phyloP scores from a whole-genome alignment of 1,140 invertebrate species.

The Metaphire vulgaris region DNA sequence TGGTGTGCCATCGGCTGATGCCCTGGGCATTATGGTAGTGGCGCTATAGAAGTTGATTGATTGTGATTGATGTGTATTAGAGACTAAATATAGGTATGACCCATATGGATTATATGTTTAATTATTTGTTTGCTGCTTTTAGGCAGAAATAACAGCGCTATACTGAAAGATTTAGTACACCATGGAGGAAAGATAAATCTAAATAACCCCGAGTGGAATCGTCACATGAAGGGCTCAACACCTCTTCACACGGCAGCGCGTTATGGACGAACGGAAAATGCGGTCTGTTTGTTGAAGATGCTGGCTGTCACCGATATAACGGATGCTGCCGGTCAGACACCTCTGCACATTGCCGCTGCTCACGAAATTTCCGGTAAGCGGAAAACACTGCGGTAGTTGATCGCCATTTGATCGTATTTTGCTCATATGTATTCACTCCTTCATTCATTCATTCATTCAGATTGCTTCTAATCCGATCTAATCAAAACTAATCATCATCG shows the following conservation, averaged over 20 bases:
- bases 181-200: neutral
- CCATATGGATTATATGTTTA: no score
- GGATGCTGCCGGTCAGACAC: neutral
- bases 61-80: no score
- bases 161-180: neutral
- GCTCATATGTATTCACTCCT: no score
- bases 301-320: neutral
- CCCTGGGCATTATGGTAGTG: no score
- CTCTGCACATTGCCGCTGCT: neutral
- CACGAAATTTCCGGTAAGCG: neutral
- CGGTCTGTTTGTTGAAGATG: neutral
- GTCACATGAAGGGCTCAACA: neutral
- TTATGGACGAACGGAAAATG: neutral
- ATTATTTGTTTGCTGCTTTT: neutral
- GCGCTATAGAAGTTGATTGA: no score
- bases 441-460: constrained; percentile 3
- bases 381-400: no score
- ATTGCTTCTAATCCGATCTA: no score
- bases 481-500: no score
- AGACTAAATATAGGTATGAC: no score
- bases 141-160: neutral
- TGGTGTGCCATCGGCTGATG: no score
- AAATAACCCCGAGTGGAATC: neutral
- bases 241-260: neutral
- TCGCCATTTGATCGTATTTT: no score